Conservation (phyloP, 2,113 vertebrate species). For the Albula glossodonta region DNA sequence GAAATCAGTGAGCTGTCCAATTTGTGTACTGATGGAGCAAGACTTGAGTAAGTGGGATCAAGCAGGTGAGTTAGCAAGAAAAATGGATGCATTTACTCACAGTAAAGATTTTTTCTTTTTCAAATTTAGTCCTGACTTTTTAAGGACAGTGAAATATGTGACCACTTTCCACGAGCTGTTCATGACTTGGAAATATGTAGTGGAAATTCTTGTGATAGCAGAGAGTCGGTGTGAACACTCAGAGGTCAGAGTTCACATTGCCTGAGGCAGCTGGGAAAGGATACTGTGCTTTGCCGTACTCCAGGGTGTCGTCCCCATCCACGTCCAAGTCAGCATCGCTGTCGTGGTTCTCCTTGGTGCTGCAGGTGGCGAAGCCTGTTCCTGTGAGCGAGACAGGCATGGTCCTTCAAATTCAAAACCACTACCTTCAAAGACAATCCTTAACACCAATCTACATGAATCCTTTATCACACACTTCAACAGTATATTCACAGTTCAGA, state of each 20-base stretch:
- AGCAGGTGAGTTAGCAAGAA: too few species aligned
- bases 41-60: too few species aligned
- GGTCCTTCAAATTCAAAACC: not conserved
- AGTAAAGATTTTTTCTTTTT: too few species aligned
- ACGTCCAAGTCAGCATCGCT: conserved; percentile 97
- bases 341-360: conserved; percentile 92
- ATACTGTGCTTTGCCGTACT: conserved; percentile 99
- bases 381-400: conserved; percentile 63
- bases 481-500: not conserved
- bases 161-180: too few species aligned
- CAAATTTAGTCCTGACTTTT: too few species aligned
- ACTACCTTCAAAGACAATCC: not conserved
- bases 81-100: too few species aligned
- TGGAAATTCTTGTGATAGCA: too few species aligned
- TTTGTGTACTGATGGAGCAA: too few species aligned
- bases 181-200: too few species aligned
- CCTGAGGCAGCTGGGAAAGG: conserved; percentile 56
- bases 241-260: not conserved
- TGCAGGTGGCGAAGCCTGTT: conserved; percentile 96
- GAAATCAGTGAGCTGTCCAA: too few species aligned
- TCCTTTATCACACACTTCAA: not conserved
- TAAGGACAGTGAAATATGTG: too few species aligned
- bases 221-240: not conserved
- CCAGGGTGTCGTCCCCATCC: conserved; percentile 96
- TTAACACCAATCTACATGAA: not conserved